A percentile compares a stretch with the other conserved stretches of the same genome.
Evolutionary conservation across 2,797 vertebrate species (phyloP).

Genomic region (Hippocampus kuda): DNA sequence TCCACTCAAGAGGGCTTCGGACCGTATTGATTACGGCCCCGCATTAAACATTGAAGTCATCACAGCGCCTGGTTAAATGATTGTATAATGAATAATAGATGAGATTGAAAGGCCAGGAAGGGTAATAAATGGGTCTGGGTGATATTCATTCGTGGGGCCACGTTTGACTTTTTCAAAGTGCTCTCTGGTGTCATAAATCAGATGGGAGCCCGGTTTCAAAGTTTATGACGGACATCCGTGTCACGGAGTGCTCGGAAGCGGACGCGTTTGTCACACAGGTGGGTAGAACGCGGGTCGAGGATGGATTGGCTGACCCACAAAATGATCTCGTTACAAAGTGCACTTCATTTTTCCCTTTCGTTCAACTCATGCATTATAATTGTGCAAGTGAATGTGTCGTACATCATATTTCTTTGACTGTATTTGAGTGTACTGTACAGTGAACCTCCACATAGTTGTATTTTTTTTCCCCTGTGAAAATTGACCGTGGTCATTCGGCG

Average conservation of each 20-base stretch:
- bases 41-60: slow-evolving; percentile 69
- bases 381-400: too few relatives aligned
- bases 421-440: too few relatives aligned
- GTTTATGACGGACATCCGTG: background rate
- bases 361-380: too few relatives aligned
- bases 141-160: slow-evolving; percentile 40
- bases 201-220: background rate
- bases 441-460: too few relatives aligned
- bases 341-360: too few relatives aligned
- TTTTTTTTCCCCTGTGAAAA: too few relatives aligned
- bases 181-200: background rate
- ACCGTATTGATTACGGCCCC: slow-evolving; percentile 57
- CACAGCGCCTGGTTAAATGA: slow-evolving; percentile 63
- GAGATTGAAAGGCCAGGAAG: slow-evolving; percentile 46
- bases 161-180: slow-evolving; percentile 21
- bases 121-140: slow-evolving; percentile 51
- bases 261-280: background rate
- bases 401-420: too few relatives aligned
- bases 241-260: background rate
- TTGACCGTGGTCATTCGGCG: too few relatives aligned
- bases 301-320: too few relatives aligned
- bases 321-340: background rate
- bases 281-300: background rate
- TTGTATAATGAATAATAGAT: slow-evolving; percentile 67
- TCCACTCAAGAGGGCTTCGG: slow-evolving; percentile 46